Conservation (phyloP, 1,140 invertebrate species). For the Polypedilum pembai region DNA sequence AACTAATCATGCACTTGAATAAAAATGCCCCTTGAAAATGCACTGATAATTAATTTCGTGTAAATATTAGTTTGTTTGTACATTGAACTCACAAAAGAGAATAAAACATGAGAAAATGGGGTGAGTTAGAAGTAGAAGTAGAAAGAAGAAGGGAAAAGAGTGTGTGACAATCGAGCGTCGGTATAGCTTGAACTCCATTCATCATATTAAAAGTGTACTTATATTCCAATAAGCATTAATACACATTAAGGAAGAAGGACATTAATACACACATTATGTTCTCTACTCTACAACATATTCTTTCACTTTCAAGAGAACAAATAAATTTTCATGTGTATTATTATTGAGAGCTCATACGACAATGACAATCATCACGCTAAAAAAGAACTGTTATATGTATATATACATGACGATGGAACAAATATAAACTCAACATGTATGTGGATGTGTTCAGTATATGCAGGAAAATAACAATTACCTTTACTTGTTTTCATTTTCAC, state of each 20-base stretch:
- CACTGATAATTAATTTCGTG: constrained; percentile 7
- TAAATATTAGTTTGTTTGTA: constrained; percentile 14
- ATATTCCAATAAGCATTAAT: constrained; percentile 21
- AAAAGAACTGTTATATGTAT: not conserved
- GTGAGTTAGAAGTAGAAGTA: not conserved
- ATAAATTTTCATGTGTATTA: constrained; percentile 19
- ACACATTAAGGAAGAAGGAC: constrained; percentile 22
- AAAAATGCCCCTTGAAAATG: not conserved
- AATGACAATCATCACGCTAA: constrained; percentile 20
- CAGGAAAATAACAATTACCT: constrained; percentile 15
- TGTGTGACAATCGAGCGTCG: not conserved
- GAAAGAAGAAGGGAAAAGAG: not conserved
- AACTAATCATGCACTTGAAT: constrained; percentile 6
- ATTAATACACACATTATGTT: not conserved
- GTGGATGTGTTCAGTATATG: not conserved
- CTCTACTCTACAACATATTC: not conserved
- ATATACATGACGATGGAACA: not conserved
- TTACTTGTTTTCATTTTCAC: constrained; percentile 9
- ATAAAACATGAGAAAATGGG: not conserved
- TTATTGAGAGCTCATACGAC: not conserved
- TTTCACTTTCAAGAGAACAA: not conserved
- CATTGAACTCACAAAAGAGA: not conserved
- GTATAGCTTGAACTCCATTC: not conserved
- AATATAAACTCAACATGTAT: not conserved
- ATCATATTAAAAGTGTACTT: constrained; percentile 24